Evolutionary conservation across 2,888 invertebrate genomes (phyloP), one percentile per base, ranked within the genome.

Genomic region (Xestia ashworthii): DNA sequence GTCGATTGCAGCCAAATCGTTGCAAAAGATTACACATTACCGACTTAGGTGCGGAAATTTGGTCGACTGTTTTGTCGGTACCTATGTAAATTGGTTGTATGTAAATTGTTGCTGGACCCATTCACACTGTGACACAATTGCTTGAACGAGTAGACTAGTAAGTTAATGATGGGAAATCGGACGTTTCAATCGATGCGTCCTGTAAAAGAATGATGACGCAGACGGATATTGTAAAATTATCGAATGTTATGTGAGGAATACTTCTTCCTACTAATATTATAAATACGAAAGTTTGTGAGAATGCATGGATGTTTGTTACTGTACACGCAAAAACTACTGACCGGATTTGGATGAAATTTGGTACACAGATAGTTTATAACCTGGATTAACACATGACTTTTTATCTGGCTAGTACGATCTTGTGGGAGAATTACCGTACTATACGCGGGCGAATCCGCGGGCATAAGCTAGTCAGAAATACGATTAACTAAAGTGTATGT

Each of bases 81-180:
- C 4, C 8, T 74, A 82, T 55, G 50, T 44, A 71, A 82, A 83
- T 78, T 82, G 25, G 25, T 58, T 58, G 25, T 58, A 25, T 58
- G 58, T 58, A 58, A 58, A 38, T 71, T 41, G 32, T 67, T 22
- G 12, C 38, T 74, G 11, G 14, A 25, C 5, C 8, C 14, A 60
- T 62, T 60, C 60, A 58, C 25, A 46, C 6, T 62, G 50, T 38
- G 50, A 71, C 64, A 9, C 4, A 53, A 71, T 55, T 14, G 58
- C 22, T 14, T 25, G 58, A 69, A 69, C 44, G 25, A 65, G 32
- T 25, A 14, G 12, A 19, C 2, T 38, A 3, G n/a, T n/a, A n/a
- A n/a, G 19, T 11, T 5, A 44, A 3, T 44, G 16, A 12, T 55
- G 38, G 22, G 1, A 38, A n/a, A 41, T 64, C n/a, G 22, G n/a